These are phyloP conservation scores for Papilio aristodemus DNA, from an alignment of 1,140 invertebrate species.

Conservation along the genomic window DNA sequence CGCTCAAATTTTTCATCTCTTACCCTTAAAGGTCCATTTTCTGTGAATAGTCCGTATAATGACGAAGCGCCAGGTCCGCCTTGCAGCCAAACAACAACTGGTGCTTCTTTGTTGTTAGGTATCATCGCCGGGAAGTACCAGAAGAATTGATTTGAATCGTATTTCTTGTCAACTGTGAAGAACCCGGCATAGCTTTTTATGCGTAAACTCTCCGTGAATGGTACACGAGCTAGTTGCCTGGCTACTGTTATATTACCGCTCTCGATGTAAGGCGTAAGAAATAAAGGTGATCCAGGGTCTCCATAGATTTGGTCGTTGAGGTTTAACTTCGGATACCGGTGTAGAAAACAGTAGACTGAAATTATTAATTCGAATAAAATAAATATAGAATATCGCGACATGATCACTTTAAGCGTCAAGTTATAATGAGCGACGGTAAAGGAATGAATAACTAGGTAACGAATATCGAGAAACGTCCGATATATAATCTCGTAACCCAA, in stretches of 20 bases:
- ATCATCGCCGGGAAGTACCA: conserved; percentile 87
- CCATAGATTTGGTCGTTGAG: conserved; percentile 73
- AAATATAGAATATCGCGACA: conserved; percentile 33
- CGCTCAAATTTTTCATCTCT: conserved; percentile 67
- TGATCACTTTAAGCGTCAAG: background rate
- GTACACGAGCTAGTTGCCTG: conserved; percentile 60
- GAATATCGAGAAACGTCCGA: background rate
- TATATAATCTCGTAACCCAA: background rate
- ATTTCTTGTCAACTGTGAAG: conserved; percentile 85
- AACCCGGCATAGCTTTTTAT: conserved; percentile 84
- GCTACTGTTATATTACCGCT: conserved; percentile 77
- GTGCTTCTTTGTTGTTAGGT: conserved; percentile 78
- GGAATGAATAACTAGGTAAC: conserved; percentile 10
- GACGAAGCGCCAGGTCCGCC: conserved; percentile 90
- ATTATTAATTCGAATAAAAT: conserved; percentile 51
- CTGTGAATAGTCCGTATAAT: conserved; percentile 89
- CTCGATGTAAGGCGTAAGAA: conserved; percentile 85
- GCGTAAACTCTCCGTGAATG: conserved; percentile 64
- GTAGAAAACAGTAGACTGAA: conserved; percentile 54
- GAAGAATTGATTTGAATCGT: conserved; percentile 87
- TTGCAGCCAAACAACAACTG: conserved; percentile 88
- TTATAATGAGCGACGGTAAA: background rate
- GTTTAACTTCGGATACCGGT: conserved; percentile 64
- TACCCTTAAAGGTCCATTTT: conserved; percentile 87
- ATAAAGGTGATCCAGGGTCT: conserved; percentile 83